These are phyloP conservation scores for Acanthiza pusilla DNA, from an alignment of 2,797 vertebrate species.

Conservation along the genomic window DNA sequence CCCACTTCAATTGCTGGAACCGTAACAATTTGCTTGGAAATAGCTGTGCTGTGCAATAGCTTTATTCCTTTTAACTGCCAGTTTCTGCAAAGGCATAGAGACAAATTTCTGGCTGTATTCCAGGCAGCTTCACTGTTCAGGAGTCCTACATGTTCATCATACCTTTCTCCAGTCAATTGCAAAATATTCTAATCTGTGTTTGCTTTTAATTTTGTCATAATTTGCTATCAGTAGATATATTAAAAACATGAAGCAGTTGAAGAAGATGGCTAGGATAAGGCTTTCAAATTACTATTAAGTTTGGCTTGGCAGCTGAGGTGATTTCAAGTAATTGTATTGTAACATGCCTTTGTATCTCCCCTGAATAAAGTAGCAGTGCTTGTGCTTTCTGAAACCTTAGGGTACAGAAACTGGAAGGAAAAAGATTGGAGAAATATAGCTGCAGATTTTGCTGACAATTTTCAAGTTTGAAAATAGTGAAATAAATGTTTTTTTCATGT, in stretches of 20 bases:
- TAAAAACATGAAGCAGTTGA: neutral
- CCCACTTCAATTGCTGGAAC: neutral
- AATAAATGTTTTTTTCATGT: neutral
- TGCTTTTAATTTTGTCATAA: neutral
- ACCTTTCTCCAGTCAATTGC: neutral
- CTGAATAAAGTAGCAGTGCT: neutral
- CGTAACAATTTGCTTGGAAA: neutral
- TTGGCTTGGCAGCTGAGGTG: neutral
- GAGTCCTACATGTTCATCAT: neutral
- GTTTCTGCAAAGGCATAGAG: neutral
- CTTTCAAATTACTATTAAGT: neutral
- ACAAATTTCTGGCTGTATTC: neutral
- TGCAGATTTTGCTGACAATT: neutral
- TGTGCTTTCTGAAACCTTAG: neutral
- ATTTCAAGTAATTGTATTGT: neutral
- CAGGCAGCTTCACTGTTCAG: neutral
- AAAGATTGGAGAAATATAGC: neutral
- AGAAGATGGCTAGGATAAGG: neutral
- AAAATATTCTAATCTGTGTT: neutral
- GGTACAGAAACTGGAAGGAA: neutral
- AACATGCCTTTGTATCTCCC: neutral
- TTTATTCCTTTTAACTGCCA: neutral
- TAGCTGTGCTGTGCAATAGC: neutral
- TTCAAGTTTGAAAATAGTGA: neutral
- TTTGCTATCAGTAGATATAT: neutral